These are phyloP conservation scores for Amblyopsis hoosieri DNA, from an alignment of 2,797 vertebrate genomes.

Conservation along the genomic window DNA sequence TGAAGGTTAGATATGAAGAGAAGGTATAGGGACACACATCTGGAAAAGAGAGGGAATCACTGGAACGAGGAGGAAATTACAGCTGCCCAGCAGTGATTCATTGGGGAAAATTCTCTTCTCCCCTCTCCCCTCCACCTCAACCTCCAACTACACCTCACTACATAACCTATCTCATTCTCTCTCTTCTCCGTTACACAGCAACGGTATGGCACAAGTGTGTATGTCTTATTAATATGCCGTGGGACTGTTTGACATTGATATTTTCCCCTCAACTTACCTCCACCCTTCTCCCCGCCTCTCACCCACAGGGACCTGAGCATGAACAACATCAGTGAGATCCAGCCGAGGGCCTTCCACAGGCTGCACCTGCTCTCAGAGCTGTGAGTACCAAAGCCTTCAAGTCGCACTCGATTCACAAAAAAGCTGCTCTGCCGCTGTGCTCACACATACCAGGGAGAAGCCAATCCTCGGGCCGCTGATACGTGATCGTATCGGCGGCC, in stretches of 20 bases:
- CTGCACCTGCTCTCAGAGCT: conserved; percentile 92
- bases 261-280: not conserved
- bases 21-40: conserved; percentile 75
- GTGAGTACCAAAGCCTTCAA: conserved; percentile 80
- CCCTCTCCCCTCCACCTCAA: conserved; percentile 13
- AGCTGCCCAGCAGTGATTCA: conserved; percentile 80
- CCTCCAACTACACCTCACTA: conserved; percentile 46
- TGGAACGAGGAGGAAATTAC: conserved; percentile 75
- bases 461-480: conserved; percentile 40
- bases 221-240: not conserved
- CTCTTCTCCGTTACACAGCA: too few relatives aligned
- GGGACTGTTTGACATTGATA: not conserved
- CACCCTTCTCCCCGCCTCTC: conserved; percentile 7
- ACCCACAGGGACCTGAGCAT: conserved; percentile 90
- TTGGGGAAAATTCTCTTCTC: conserved; percentile 75
- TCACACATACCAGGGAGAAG: conserved; percentile 50
- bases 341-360: conserved; percentile 80
- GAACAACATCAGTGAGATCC: conserved; percentile 93
- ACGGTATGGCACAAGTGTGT: not conserved
- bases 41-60: conserved; percentile 75
- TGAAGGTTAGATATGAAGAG: conserved; percentile 67
- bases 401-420: conserved; percentile 42
- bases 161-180: conserved; percentile 37
- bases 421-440: conserved; percentile 24
- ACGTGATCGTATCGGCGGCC: conserved; percentile 34